Conservation (phyloP, 1,140 invertebrate genomes). For the Littorina saxatilis region DNA sequence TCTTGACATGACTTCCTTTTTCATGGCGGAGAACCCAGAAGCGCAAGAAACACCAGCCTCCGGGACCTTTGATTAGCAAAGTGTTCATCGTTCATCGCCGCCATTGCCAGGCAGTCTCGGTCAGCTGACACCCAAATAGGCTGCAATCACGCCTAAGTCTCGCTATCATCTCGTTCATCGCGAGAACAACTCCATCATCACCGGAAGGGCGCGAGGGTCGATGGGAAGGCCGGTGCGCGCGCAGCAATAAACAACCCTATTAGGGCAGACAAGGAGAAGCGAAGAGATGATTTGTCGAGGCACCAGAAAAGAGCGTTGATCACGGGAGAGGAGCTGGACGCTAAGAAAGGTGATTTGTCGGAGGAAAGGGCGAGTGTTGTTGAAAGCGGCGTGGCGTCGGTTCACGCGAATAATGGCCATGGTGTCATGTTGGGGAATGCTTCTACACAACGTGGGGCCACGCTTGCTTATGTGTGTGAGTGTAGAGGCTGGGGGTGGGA, state of each 20-base stretch:
- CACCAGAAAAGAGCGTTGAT: background rate
- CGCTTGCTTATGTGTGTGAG: background rate
- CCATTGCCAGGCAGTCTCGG: background rate
- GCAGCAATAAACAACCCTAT: slow-evolving; percentile 26
- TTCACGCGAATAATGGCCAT: no score
- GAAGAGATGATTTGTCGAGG: slow-evolving; percentile 20
- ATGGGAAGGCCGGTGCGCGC: background rate
- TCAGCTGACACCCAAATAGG: background rate
- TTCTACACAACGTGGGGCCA: background rate
- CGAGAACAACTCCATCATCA: slow-evolving; percentile 23
- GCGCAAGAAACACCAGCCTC: no score
- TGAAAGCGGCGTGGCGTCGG: background rate
- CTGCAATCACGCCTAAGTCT: background rate
- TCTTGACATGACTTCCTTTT: no score
- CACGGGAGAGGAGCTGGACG: background rate
- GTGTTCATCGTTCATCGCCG: background rate
- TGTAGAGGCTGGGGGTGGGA: background rate
- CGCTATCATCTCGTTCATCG: background rate
- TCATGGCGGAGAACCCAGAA: no score
- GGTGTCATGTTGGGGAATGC: no score
- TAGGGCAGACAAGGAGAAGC: slow-evolving; percentile 24
- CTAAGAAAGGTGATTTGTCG: background rate
- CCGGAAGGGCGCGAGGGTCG: slow-evolving; percentile 13
- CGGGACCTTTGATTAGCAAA: background rate
- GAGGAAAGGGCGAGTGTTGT: background rate